Conservation (phyloP, 2,797 vertebrate genomes). For the Mallotus villosus region DNA sequence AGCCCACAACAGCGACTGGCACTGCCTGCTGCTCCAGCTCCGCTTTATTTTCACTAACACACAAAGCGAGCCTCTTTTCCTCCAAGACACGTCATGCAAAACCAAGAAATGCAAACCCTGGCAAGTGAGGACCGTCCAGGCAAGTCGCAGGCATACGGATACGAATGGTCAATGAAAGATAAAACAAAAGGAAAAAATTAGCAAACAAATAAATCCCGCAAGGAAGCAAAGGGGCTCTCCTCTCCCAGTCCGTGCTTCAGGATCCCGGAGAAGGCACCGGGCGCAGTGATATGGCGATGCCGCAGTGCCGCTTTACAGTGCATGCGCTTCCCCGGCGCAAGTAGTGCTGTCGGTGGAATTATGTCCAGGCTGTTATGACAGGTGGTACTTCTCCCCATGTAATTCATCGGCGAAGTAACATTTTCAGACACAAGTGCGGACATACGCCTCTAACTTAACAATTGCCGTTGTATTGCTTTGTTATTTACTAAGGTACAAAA, state of each 20-base stretch:
- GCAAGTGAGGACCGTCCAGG: slow-evolving; percentile 73
- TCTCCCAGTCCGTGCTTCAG: slow-evolving; percentile 73
- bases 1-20: slow-evolving; percentile 74
- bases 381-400: not conserved
- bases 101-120: slow-evolving; percentile 83
- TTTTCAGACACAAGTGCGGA: not conserved
- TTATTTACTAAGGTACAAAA: not conserved
- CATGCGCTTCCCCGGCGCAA: slow-evolving; percentile 77
- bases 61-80: slow-evolving; percentile 76
- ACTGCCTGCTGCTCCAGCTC: slow-evolving; percentile 72
- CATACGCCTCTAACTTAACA: not conserved
- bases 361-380: too few relatives aligned
- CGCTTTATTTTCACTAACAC: slow-evolving; percentile 73
- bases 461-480: not conserved
- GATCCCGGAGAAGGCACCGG: slow-evolving; percentile 76
- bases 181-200: slow-evolving; percentile 64
- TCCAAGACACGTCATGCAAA: slow-evolving; percentile 82
- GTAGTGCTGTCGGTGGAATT: slow-evolving; percentile 69
- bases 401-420: not conserved
- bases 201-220: slow-evolving; percentile 76
- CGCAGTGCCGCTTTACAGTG: slow-evolving; percentile 84
- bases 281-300: slow-evolving; percentile 81
- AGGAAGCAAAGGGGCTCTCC: slow-evolving; percentile 65
- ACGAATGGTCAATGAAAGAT: slow-evolving; percentile 45
- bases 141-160: slow-evolving; percentile 76